These are phyloP conservation scores for Nettapus auritus DNA, from an alignment of 2,113 vertebrate genomes.

Conservation along the genomic window DNA sequence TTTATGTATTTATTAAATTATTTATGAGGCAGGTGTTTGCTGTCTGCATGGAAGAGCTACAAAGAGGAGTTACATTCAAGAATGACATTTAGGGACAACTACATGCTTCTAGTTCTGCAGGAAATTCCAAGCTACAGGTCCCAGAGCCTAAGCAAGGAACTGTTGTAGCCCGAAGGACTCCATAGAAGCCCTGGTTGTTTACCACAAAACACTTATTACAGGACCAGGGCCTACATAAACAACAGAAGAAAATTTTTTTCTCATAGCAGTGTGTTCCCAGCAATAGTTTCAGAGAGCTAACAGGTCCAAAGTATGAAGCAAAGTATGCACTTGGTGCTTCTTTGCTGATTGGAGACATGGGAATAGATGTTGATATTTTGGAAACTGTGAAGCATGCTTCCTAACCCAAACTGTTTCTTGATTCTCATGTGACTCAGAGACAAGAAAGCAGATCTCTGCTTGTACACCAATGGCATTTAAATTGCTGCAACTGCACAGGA, in stretches of 20 bases:
- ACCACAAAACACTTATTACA: not conserved
- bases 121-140: not conserved
- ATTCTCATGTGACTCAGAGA: not conserved
- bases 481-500: constrained; percentile 9
- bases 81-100: not conserved
- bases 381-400: not conserved
- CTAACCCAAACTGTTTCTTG: not conserved
- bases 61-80: no score
- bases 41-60: not conserved
- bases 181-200: fast-evolving
- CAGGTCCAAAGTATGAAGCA: not conserved
- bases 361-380: constrained; percentile 1
- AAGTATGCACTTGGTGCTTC: not conserved
- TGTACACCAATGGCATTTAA: constrained; percentile 2
- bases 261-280: not conserved
- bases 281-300: not conserved
- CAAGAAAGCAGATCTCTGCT: not conserved
- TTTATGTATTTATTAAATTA: not conserved
- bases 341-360: not conserved
- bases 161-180: not conserved
- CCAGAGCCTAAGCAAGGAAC: not conserved
- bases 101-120: not conserved
- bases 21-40: not conserved
- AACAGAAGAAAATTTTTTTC: not conserved
- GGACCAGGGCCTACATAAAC: not conserved